These are phyloP conservation scores for Deilephila porcellus DNA, from an alignment of 2,888 invertebrate genomes.

Conservation along the genomic window DNA sequence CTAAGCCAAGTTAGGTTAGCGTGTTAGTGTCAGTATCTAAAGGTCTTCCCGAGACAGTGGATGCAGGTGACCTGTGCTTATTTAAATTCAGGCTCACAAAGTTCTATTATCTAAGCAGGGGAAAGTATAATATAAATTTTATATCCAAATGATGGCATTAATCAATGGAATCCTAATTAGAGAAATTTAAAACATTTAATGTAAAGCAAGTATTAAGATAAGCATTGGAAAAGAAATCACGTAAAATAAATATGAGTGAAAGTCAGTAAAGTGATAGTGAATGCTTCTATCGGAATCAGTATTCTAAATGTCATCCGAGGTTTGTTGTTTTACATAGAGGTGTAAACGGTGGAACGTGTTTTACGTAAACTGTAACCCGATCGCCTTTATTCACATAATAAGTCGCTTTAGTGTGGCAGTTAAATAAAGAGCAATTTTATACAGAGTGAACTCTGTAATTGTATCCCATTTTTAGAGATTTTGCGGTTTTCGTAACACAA, in stretches of 20 bases:
- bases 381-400: neutral
- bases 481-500: constrained; percentile 30
- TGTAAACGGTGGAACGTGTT: constrained; percentile 27
- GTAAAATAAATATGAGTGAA: constrained; percentile 47
- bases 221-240: constrained; percentile 20
- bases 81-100: no score
- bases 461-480: constrained; percentile 25
- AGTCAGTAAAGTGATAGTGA: constrained; percentile 52
- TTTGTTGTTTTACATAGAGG: constrained; percentile 39
- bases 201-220: neutral
- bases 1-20: no score
- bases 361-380: constrained; percentile 21
- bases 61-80: neutral
- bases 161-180: neutral
- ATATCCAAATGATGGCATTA: neutral
- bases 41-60: neutral
- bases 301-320: constrained; percentile 45
- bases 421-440: neutral
- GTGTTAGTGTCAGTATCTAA: no score
- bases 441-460: neutral
- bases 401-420: neutral
- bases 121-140: neutral
- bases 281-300: constrained; percentile 41
- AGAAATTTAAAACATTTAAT: constrained; percentile 9
- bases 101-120: no score